Evolutionary conservation across 2,888 invertebrate genomes (phyloP).

Genomic region (Ganaspis brasiliensis): DNA sequence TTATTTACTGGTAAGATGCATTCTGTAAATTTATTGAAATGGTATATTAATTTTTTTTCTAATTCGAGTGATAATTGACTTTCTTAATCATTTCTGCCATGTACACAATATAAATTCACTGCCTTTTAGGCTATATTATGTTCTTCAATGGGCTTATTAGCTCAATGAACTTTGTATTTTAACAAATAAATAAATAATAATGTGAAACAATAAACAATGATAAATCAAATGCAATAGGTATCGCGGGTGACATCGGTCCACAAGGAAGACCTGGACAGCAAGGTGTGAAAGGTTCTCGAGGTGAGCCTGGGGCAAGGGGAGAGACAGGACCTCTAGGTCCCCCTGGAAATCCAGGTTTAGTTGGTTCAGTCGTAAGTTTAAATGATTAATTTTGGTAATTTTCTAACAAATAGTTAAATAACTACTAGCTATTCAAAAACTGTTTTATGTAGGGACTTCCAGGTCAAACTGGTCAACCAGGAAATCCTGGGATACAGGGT

Average conservation of each 20-base stretch:
- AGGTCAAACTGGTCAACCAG: slow-evolving; percentile 66
- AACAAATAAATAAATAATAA: neutral
- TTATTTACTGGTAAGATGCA: too few species aligned
- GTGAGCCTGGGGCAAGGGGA: slow-evolving; percentile 84
- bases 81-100: too few species aligned
- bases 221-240: slow-evolving; percentile 78
- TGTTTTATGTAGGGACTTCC: slow-evolving; percentile 1
- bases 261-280: slow-evolving; percentile 79
- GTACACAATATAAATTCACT: too few species aligned
- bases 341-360: slow-evolving; percentile 88
- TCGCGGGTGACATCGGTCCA: slow-evolving; percentile 85
- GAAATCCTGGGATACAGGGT: slow-evolving; percentile 79
- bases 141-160: too few species aligned
- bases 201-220: neutral
- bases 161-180: too few species aligned
- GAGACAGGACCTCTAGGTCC: slow-evolving; percentile 77
- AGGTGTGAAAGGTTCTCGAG: slow-evolving; percentile 84
- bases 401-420: too few species aligned
- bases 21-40: too few species aligned
- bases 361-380: slow-evolving; percentile 85
- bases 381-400: slow-evolving; percentile 4
- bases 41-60: too few species aligned
- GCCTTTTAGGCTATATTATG: too few species aligned
- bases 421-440: neutral
- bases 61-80: too few species aligned